Evolutionary conservation across 2,888 invertebrate genomes (phyloP).

Genomic region (Melieria picta): DNA sequence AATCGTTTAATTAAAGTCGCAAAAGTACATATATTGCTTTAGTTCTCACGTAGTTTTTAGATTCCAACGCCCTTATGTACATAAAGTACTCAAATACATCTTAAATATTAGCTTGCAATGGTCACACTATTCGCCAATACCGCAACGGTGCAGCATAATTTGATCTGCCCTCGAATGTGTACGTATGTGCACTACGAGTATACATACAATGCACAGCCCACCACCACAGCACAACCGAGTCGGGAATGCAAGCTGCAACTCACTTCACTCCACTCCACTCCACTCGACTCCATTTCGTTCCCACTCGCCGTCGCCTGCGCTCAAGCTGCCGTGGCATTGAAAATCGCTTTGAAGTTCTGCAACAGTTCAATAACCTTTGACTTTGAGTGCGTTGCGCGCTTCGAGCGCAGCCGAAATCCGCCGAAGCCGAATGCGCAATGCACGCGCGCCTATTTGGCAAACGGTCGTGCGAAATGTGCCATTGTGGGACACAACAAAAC

Average conservation of each 20-base stretch:
- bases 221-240: conserved; percentile 1
- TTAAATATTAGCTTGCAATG: no score
- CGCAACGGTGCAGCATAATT: no score
- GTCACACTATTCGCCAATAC: no score
- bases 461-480: no score
- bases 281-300: conserved; percentile 18
- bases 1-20: no score
- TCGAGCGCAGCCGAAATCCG: conserved; percentile 10
- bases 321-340: conserved; percentile 57
- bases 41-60: no score
- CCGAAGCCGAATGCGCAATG: conserved; percentile 22
- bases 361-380: conserved; percentile 61
- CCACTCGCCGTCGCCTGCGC: conserved; percentile 6
- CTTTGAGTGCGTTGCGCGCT: conserved; percentile 44
- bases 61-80: no score
- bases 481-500: no score
- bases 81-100: no score
- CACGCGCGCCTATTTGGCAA: conserved; percentile 1
- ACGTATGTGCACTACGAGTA: not conserved
- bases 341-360: conserved; percentile 54
- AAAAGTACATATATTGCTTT: no score
- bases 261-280: conserved; percentile 25
- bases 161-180: not conserved
- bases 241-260: not conserved
- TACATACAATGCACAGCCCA: conserved; percentile 5